phyloP scores from a whole-genome alignment of 2,113 vertebrate genomes.

The Parus major region DNA sequence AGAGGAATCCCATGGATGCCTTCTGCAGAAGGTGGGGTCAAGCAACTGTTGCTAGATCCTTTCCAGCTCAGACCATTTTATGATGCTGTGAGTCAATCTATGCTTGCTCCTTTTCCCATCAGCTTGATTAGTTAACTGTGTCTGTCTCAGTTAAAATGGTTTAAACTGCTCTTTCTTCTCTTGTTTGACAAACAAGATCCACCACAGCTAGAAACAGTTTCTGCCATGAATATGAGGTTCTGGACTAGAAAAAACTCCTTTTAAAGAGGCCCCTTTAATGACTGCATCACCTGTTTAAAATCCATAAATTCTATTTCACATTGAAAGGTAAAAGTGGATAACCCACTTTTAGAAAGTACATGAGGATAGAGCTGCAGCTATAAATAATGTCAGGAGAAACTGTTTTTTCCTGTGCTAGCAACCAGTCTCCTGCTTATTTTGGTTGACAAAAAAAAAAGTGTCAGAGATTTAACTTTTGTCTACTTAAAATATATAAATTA shows the following conservation, averaged over 20 bases:
- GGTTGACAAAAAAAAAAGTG: not conserved
- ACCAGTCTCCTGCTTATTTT: not conserved
- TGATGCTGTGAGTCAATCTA: not conserved
- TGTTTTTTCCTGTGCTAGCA: not conserved
- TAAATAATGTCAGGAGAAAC: not conserved
- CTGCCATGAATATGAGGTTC: not conserved
- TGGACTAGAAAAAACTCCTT: not conserved
- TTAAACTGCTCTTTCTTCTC: not conserved
- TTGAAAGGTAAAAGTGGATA: not conserved
- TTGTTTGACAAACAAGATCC: not conserved
- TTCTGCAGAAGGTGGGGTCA: not conserved
- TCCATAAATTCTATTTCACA: not conserved
- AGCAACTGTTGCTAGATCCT: not conserved
- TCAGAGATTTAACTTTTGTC: not conserved
- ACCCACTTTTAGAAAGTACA: not conserved
- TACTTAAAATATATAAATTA: not conserved
- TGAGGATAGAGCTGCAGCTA: not conserved
- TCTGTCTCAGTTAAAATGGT: not conserved
- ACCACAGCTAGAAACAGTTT: not conserved
- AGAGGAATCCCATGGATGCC: not conserved
- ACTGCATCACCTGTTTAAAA: not conserved
- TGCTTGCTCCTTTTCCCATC: not conserved
- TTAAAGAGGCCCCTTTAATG: not conserved
- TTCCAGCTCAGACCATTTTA: accelerated
- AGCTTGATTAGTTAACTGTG: not conserved